phyloP scores from a whole-genome alignment of 2,888 invertebrate species.

The Dasypogon diadema region DNA sequence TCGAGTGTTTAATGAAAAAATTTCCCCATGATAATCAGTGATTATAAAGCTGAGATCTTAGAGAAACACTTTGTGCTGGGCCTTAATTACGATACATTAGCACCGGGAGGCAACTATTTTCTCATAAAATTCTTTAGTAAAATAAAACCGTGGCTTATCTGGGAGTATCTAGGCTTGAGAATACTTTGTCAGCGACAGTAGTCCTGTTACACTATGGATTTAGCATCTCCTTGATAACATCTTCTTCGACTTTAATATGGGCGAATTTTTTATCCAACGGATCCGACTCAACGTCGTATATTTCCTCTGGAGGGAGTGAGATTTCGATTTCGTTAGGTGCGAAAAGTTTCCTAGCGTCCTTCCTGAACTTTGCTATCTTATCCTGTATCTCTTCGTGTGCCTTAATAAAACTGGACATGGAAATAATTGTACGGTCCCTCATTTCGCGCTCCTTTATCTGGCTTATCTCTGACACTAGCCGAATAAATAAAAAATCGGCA shows the following conservation, averaged over 20 bases:
- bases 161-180: too few species aligned
- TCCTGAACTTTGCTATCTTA: conserved; percentile 64
- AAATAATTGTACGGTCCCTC: conserved; percentile 57
- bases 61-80: not conserved
- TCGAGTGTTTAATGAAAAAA: conserved; percentile 25
- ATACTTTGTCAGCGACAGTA: too few species aligned
- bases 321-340: conserved; percentile 64
- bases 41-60: conserved; percentile 21
- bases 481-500: conserved; percentile 63
- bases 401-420: conserved; percentile 60
- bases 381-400: conserved; percentile 64
- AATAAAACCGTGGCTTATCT: not conserved
- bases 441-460: conserved; percentile 62
- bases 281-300: conserved; percentile 60
- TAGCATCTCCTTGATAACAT: not conserved
- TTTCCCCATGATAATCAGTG: conserved; percentile 9
- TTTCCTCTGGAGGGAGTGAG: conserved; percentile 63
- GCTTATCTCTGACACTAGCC: conserved; percentile 63
- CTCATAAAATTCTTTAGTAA: not conserved
- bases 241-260: conserved; percentile 9
- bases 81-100: not conserved
- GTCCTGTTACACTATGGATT: not conserved
- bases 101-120: not conserved
- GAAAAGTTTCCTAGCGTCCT: conserved; percentile 64
- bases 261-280: not conserved